Evolutionary conservation across 1,140 invertebrate genomes (phyloP).

Genomic region (Sarcophaga peregrina): DNA sequence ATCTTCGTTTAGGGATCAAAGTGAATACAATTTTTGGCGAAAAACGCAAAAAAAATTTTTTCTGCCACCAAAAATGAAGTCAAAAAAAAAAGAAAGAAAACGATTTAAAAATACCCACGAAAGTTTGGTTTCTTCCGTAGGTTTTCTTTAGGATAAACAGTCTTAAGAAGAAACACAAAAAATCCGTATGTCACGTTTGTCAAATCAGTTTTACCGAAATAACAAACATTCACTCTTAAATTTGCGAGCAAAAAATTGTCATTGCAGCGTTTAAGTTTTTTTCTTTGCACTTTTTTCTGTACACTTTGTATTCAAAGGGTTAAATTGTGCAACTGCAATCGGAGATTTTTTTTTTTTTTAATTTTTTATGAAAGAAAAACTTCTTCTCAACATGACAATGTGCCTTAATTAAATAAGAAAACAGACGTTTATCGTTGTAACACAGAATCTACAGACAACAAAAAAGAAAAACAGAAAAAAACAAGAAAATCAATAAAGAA

Average conservation of each 20-base stretch:
- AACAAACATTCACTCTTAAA: background rate
- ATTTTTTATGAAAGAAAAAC: background rate
- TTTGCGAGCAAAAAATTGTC: background rate
- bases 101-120: background rate
- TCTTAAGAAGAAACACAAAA: background rate
- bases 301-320: background rate
- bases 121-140: background rate
- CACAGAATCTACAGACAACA: background rate
- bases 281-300: background rate
- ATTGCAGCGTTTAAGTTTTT: background rate
- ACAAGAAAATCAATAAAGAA: too few species aligned
- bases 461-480: too few species aligned
- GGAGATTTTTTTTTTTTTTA: background rate
- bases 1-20: conserved; percentile 2
- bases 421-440: background rate
- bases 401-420: conserved; percentile 25
- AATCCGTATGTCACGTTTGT: conserved; percentile 26
- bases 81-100: background rate
- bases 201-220: conserved; percentile 22
- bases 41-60: background rate
- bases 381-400: conserved; percentile 22
- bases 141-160: background rate
- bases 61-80: background rate
- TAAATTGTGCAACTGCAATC: background rate
- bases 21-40: conserved; percentile 6